Evolutionary conservation across 2,888 invertebrate species (phyloP), one percentile per base, ranked within the genome.

Genomic region (Autographa gamma): DNA sequence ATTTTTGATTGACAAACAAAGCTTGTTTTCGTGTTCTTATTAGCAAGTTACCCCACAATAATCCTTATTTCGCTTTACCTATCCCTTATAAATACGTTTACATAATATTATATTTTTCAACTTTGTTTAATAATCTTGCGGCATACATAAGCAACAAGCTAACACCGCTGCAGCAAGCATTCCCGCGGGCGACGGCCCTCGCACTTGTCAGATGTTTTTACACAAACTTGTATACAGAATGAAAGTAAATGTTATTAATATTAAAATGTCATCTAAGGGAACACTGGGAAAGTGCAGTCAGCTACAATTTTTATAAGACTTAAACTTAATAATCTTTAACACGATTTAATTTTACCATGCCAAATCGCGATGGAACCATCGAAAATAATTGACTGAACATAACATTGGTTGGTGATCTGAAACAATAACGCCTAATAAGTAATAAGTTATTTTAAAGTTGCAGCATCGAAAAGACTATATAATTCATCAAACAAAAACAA

Each of bases 191-290:
- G 7, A 52, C 5, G n/a, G 18, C 19, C 19, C 18, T n/a, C 1
- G 18, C 9, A 18, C 54, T 54, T 54, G 18, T 54, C 54, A 19
- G 11, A 6, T 54, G 54, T 69, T 63, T 60, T 66, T 67, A 48
- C 52, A 48, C 52, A 48, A 38, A 61, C 61, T 61, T 66, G 25
- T 14, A 32, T 43, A 25, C 52, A 13, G 18, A 19, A 11, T 61
- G 64, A 48, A 58, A 41, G 19, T 56, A 41, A 25, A 66, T 38
- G 41, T 54, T 58, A 13, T 73, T 59, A 61, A 74, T 74, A 70
- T 70, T 67, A 41, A 73, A 31, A 58, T 48, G 18, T 56, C 60
- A 66, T 69, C 69, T 58, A 14, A 38, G 48, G 66, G 60, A 38
- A 52, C 59, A 62, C 19, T 32, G 58, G n/a, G 48, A n/a, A n/a